Evolutionary conservation across 2,888 invertebrate genomes (phyloP), one percentile per base, ranked within the genome.

Genomic region (Tinea pellionella): DNA sequence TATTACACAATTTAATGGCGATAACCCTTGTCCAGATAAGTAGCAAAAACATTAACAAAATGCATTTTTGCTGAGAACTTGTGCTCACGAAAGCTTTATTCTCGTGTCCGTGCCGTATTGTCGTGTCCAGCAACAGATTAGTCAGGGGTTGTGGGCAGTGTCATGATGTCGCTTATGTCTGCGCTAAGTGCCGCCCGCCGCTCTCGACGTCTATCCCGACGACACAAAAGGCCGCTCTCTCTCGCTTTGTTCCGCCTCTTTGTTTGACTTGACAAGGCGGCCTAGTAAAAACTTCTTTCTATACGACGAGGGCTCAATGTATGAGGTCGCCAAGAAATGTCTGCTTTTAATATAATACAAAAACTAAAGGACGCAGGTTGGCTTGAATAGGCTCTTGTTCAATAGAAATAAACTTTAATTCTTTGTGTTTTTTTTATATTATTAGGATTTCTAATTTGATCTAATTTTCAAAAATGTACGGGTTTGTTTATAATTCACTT

Each of bases 241-340:
- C 78, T 32, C 72, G 77, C 82, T 80, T 84, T 86, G 84, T 86
- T 82, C 79, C 78, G 79, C 77, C 72, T 80, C 80, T 83, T 86
- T 85, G 85, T 86, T 78, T 79, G 77, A 72, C 72, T 77, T 76
- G 76, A 78, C 74, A 75, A 59, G 47, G 70, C 75, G 75, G 73
- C 72, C 69, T 68, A 64, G 66, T 67, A 68, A 81, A 83, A 82
- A 81, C 75, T 72, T 30, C n/a, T 47, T 73, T 70, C 65, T 72
- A 73, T 71, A 69, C 66, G 66, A 65, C 66, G 67, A 68, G 67
- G 65, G 68, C 68, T 47, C 47, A n/a, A 37, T 37, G 47, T 15
- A 9, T 15, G 15, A 47, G 47, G 47, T 47, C 47, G 62, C 61
- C 62, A 60, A 62, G 64, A 64, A 68, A 67, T 64, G 65, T 24